Percentiles rank a stretch among this genome's conserved stretches.
Conservation (phyloP, 35 echinoderm and acorn worm species). For the Strongylocentrotus purpuratus region DNA sequence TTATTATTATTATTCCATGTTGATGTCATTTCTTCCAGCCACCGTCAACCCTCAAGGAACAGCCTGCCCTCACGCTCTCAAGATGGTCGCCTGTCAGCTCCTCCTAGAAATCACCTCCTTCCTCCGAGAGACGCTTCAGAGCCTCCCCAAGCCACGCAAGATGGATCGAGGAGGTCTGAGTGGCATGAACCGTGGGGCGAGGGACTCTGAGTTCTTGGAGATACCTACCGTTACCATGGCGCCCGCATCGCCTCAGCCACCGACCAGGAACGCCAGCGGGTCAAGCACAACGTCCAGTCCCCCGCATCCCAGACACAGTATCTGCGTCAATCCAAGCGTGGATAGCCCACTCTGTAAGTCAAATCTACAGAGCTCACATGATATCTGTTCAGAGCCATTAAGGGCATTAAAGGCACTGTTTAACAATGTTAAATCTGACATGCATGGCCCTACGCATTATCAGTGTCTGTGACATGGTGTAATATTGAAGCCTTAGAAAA, state of each 20-base stretch:
- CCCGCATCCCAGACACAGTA: constrained; percentile 72
- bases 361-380: background rate
- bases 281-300: constrained; percentile 95
- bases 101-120: constrained; percentile 91
- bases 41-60: constrained; percentile 83
- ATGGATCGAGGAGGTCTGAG: constrained; percentile 62
- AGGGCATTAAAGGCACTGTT: too few species aligned
- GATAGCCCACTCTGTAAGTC: constrained; percentile 81
- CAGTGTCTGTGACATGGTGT: too few species aligned
- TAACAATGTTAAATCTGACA: too few species aligned
- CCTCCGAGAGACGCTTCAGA: constrained; percentile 92
- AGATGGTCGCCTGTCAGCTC: constrained; percentile 95
- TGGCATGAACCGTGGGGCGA: constrained; percentile 45
- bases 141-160: constrained; percentile 84
- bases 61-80: constrained; percentile 88
- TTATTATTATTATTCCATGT: too few species aligned
- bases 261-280: constrained; percentile 74
- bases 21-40: constrained; percentile 47
- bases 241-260: constrained; percentile 56
- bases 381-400: background rate
- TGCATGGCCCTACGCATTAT: too few species aligned
- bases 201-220: constrained; percentile 82
- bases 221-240: constrained; percentile 71
- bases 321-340: constrained; percentile 56
- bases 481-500: too few species aligned